Conservation (phyloP, 2,888 invertebrate genomes). For the Pristionchus exspectatus region DNA sequence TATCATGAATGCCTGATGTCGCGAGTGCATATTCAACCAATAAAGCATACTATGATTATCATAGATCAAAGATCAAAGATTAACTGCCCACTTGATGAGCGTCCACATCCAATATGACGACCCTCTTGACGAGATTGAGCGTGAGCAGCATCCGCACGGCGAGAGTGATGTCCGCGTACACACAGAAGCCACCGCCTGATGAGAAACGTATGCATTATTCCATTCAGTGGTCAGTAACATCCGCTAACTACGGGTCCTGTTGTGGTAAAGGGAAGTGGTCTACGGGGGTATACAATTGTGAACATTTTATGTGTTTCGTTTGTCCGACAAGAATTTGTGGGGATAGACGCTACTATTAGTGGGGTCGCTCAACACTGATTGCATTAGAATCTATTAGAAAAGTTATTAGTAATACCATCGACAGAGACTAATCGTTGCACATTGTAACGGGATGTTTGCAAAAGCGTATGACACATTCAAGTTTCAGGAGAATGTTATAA, state of each 20-base stretch:
- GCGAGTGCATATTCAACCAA: too few relatives aligned
- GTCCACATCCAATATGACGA: conserved; percentile 92
- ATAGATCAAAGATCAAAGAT: conserved; percentile 4
- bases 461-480: too few relatives aligned
- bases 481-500: too few relatives aligned
- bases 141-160: conserved; percentile 86
- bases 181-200: conserved; percentile 90
- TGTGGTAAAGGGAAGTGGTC: too few relatives aligned
- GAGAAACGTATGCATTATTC: conserved; percentile 76
- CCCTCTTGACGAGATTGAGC: conserved; percentile 79
- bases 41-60: too few relatives aligned
- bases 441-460: too few relatives aligned
- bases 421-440: too few relatives aligned
- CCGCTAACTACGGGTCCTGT: too few relatives aligned
- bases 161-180: conserved; percentile 89
- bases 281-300: conserved; percentile 85
- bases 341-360: not conserved
- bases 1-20: too few relatives aligned
- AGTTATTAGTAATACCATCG: too few relatives aligned
- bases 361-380: not conserved
- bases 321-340: too few relatives aligned
- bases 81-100: conserved; percentile 87
- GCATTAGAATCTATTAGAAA: not conserved
- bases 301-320: too few relatives aligned
- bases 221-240: not conserved